Base-by-base conservation (phyloP, 2,113 vertebrate species). In the Dasyornis broadbenti region DNA sequence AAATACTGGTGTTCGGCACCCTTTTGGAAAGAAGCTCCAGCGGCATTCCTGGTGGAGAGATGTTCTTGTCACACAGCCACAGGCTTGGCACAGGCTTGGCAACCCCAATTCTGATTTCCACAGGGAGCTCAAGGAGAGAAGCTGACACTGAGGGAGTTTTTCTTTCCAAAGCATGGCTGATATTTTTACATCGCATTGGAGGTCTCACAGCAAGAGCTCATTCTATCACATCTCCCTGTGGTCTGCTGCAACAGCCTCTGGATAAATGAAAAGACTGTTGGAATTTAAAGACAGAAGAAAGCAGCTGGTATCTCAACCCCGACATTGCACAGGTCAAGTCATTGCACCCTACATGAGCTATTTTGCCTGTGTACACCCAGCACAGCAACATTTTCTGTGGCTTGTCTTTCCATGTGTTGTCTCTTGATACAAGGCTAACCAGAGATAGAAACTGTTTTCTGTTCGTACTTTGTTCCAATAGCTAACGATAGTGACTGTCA, bases 281-380 rank as follows among this genome's bases (percentile, higher is more conserved):
- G 33, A 90, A 64, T 87, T 72, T 49, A 76, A 71, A 89, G 47
- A 78, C 65, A 52, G 63, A 84, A 89, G 45, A 42, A 91, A 83
- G 11, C 11, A 79, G 20, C 7, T 82, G 26, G 9, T 81, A 82
- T 71, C 24, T 69, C 37, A 80, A 10, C 1, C 0, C 3, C 12
- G 75, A 27, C 9, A 30, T 26, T 64, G 28, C 27, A 49, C 22
- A 65, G 39, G 33, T 68, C 70, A 60, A 71, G n/a, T 42, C 10
- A 33, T 20, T 56, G 30, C 0, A 0, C 23, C 30, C 15, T 68
- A 11, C 2, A 0, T 73, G 52, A 3, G 2, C 4, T 77, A 12
- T 56, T 88, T 86, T 92, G 9, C 19, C 23, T 56, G 11, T 9
- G 7, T 57, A 11, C 15, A 27, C 13, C 16, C 10, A 65, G 9